Evolutionary conservation across 2,888 invertebrate genomes (phyloP), one percentile per base, ranked within the genome.

Genomic region (Chrysomela aeneicollis): DNA sequence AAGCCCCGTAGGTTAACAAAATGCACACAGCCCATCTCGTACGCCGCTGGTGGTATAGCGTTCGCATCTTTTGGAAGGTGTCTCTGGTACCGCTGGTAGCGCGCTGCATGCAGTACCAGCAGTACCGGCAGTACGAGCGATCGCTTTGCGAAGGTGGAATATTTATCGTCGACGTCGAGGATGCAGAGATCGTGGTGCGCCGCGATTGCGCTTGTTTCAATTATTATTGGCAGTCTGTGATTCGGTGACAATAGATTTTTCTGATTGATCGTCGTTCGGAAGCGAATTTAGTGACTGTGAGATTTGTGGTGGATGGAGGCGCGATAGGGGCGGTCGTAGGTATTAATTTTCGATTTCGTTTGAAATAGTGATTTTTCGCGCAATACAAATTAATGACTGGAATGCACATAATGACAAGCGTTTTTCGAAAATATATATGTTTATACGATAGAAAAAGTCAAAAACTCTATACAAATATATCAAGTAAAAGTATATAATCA

Each of bases 141-240:
- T 15, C 26, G 59, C 51, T 49, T 61, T 26, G 53, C 60, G 68
- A 63, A 68, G 68, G 68, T 60, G 68, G 68, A 66, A 22, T 55
- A 55, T 68, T 66, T 59, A 61, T 64, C 6, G 6, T 6, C n/a
- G n/a, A n/a, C 46, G 57, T 54, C 59, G 59, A 68, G 61, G 64
- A 68, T 68, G 62, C 62, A 50, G 59, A 52, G 58, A 60, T 59
- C 62, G 35, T 9, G 59, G 64, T 60, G 30, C 59, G 35, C 55
- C 51, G 63, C 60, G 58, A 58, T 18, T 52, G 30, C 57, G 15
- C n/a, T 35, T 59, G 22, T 37, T 55, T 42, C 19, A 22, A n/a
- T n/a, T n/a, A n/a, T n/a, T n/a, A n/a, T 55, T 15, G 55, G 32
- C 55, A 37, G 37, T 0, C 42, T 42, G 22, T 55, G 42, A 55